Conservation (phyloP, 2,113 vertebrate species). For the Phylloscopus trochilus region DNA sequence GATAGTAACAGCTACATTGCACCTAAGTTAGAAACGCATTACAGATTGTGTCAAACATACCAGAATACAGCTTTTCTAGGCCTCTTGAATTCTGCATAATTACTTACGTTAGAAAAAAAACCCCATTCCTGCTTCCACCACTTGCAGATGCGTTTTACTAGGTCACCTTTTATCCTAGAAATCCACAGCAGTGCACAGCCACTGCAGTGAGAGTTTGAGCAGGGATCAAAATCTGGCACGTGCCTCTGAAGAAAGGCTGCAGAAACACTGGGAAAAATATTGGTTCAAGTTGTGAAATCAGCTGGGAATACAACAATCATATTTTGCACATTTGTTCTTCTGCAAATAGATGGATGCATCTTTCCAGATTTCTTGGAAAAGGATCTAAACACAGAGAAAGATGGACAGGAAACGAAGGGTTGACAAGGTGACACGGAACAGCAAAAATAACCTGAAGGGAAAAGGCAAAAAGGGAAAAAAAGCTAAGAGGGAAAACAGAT, state of each 20-base stretch:
- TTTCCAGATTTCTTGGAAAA: conserved; percentile 37
- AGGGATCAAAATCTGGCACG: conserved; percentile 12
- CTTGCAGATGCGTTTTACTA: neutral
- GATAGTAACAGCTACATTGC: neutral
- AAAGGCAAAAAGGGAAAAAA: neutral
- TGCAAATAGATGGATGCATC: neutral
- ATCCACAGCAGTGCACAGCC: neutral
- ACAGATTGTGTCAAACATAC: neutral
- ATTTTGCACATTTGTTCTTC: neutral
- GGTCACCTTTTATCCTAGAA: conserved; percentile 13
- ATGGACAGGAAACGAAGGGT: neutral
- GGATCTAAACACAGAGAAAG: conserved; percentile 14
- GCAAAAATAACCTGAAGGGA: neutral
- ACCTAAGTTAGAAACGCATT: neutral
- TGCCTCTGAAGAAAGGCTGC: neutral
- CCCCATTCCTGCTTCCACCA: neutral
- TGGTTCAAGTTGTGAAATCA: conserved; percentile 25
- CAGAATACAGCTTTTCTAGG: neutral
- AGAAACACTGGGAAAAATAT: neutral
- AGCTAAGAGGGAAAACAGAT: neutral
- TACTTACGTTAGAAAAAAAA: neutral
- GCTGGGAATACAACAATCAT: conserved; percentile 11
- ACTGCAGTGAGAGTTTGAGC: neutral
- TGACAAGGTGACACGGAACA: neutral
- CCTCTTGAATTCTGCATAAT: neutral